These are phyloP conservation scores for Laothoe populi DNA, from an alignment of 2,888 invertebrate species.

Conservation along the genomic window DNA sequence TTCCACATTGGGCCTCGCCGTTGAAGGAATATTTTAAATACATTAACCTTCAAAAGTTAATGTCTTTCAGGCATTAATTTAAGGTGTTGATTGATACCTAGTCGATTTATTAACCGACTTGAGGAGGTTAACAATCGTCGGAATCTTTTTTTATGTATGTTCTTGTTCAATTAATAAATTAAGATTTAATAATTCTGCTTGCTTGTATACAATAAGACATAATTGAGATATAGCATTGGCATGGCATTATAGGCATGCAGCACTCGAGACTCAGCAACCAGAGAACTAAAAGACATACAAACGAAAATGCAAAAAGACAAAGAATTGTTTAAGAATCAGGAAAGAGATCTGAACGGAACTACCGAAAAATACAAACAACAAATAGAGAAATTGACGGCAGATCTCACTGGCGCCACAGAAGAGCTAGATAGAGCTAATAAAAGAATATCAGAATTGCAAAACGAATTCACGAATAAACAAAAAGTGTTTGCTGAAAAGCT, in stretches of 20 bases:
- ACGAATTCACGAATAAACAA: slow-evolving; percentile 81
- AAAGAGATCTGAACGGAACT: slow-evolving; percentile 74
- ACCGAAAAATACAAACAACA: slow-evolving; percentile 82
- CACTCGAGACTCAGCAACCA: slow-evolving; percentile 83
- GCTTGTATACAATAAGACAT: no score
- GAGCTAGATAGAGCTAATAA: slow-evolving; percentile 83
- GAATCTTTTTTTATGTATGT: no score
- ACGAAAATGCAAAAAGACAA: slow-evolving; percentile 67
- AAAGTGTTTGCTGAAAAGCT: slow-evolving; percentile 76
- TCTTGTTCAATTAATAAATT: no score
- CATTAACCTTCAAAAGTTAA: no score
- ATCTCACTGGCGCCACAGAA: slow-evolving; percentile 75
- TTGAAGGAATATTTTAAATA: no score
- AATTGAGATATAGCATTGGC: no score
- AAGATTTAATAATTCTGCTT: no score
- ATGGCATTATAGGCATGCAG: slow-evolving; percentile 82
- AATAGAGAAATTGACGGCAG: slow-evolving; percentile 75
- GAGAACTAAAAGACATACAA: slow-evolving; percentile 83
- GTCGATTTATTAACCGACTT: no score
- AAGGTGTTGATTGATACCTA: no score
- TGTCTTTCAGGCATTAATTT: no score
- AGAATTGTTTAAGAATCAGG: slow-evolving; percentile 67
- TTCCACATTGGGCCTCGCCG: no score
- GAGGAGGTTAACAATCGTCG: no score
- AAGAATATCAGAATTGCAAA: slow-evolving; percentile 83